Conservation (phyloP, 2,113 vertebrate species). For the Brachyhypopomus gauderio region DNA sequence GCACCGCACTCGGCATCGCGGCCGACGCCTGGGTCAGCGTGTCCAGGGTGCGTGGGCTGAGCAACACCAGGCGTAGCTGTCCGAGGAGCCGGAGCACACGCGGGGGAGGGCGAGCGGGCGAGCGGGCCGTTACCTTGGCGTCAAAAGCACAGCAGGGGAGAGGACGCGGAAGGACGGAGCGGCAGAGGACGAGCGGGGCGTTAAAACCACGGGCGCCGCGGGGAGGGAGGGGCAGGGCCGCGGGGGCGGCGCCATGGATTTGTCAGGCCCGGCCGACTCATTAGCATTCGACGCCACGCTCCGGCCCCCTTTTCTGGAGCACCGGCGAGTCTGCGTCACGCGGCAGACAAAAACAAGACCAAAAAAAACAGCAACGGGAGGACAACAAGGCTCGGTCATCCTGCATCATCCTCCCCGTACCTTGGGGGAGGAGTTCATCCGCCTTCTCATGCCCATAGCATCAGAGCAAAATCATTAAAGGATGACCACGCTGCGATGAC, state of each 20-base stretch:
- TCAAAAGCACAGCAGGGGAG: not conserved
- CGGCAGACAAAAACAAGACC: not conserved
- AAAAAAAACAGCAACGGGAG: not conserved
- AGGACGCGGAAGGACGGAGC: not conserved
- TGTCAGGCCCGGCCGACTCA: not conserved
- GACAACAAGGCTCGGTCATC: not conserved
- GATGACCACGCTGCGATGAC: too few relatives aligned
- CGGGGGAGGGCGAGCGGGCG: not conserved
- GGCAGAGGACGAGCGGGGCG: not conserved
- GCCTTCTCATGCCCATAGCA: not conserved
- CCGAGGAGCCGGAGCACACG: not conserved
- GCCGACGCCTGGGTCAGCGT: conserved; percentile 10
- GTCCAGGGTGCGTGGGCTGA: conserved; percentile 24
- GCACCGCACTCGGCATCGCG: conserved; percentile 18
- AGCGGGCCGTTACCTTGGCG: not conserved
- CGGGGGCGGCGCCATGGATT: conserved; percentile 18
- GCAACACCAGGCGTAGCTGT: conserved; percentile 1
- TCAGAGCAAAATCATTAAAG: conserved; percentile 9
- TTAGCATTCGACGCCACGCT: conserved; percentile 48
- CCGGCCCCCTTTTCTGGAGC: conserved; percentile 27
- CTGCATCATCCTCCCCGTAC: conserved; percentile 9
- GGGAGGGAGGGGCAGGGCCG: conserved; percentile 2
- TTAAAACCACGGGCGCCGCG: not conserved
- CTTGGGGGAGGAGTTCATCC: conserved; percentile 22
- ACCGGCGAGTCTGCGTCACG: conserved; percentile 37